Conservation (phyloP, 2,888 invertebrate genomes). For the Megalurothrips usitatus region DNA sequence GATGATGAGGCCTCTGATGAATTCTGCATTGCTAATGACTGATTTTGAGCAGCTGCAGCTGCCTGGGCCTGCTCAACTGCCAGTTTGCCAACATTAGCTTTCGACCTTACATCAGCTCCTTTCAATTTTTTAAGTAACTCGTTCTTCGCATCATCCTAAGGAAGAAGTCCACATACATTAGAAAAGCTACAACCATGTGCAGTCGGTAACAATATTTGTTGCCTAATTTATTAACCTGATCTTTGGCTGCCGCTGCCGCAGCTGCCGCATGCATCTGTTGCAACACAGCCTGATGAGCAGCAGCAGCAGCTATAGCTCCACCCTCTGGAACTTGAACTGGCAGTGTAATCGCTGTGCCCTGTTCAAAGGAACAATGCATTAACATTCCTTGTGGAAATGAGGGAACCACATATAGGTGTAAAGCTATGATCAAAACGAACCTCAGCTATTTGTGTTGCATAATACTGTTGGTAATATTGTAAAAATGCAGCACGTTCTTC, state of each 20-base stretch:
- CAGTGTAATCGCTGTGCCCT: neutral
- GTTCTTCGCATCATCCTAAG: neutral
- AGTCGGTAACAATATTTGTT: neutral
- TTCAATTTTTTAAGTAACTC: neutral
- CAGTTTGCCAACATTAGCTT: conserved; percentile 4
- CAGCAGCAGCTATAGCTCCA: conserved; percentile 77
- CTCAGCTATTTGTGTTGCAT: conserved; percentile 58
- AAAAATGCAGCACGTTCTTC: conserved; percentile 66
- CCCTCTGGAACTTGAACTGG: conserved; percentile 4
- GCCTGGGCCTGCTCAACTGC: conserved; percentile 1
- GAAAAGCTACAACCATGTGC: neutral
- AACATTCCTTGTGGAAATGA: neutral
- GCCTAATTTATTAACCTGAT: neutral
- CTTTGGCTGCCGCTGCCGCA: neutral
- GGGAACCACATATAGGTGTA: neutral
- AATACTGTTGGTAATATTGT: conserved; percentile 69
- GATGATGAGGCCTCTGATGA: neutral
- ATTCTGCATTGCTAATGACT: neutral
- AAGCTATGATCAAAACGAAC: conserved; percentile 38
- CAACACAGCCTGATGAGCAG: conserved; percentile 50
- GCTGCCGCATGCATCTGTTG: conserved; percentile 3
- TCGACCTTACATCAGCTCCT: neutral
- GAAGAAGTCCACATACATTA: neutral
- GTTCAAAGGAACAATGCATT: too few species aligned
- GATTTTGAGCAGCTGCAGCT: neutral